Evolutionary conservation across 2,797 vertebrate species (phyloP).

Genomic region (Enteromius argenteus): DNA sequence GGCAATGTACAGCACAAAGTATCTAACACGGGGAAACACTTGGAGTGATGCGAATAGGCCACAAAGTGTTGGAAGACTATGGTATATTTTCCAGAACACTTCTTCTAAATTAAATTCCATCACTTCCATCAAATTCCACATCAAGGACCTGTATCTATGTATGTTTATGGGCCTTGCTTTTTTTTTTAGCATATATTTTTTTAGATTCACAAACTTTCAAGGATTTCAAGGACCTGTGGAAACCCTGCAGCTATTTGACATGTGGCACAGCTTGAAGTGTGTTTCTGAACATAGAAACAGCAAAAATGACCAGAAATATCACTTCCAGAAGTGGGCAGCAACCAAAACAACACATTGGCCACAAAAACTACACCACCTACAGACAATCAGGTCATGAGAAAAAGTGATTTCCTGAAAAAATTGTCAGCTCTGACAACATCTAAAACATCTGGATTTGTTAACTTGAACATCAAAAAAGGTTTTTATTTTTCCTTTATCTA

Average conservation of each 20-base stretch:
- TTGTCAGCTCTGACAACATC: not conserved
- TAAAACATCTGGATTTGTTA: not conserved
- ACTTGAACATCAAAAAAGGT: not conserved
- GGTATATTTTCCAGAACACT: no score
- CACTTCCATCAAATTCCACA: no score
- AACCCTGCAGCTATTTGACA: not conserved
- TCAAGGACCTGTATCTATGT: not conserved
- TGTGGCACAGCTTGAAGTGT: not conserved
- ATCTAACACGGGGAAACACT: not conserved
- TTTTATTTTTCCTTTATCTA: not conserved
- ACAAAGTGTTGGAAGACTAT: not conserved
- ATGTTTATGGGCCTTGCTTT: not conserved
- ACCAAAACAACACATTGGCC: constrained; percentile 35
- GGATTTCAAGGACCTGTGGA: no score
- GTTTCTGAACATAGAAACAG: not conserved
- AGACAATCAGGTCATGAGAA: not conserved
- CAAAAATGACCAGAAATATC: not conserved
- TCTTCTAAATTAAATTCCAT: not conserved
- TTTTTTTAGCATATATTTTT: not conserved
- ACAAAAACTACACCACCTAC: constrained; percentile 25
- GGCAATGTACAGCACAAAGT: not conserved
- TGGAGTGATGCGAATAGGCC: not conserved
- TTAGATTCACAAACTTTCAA: not conserved
- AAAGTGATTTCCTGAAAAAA: not conserved
- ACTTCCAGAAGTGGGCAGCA: constrained; percentile 1